Evolutionary conservation across 2,888 invertebrate species (phyloP).

Genomic region (Lycocerus yunnanus): DNA sequence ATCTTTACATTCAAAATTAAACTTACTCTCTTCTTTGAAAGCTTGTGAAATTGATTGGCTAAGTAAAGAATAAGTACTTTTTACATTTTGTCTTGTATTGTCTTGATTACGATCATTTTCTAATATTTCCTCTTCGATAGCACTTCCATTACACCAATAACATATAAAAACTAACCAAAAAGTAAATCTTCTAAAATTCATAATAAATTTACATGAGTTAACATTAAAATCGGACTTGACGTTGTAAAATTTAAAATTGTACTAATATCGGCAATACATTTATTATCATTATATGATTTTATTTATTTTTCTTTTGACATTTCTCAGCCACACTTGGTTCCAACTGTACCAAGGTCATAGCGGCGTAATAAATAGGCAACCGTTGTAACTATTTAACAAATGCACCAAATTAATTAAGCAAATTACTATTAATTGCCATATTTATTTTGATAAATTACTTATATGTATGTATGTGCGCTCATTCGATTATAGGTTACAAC

Average conservation of each 20-base stretch:
- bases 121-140: constrained; percentile 32
- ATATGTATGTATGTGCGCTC: neutral
- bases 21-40: constrained; percentile 64
- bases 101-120: constrained; percentile 30
- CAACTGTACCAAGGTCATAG: constrained; percentile 8
- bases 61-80: constrained; percentile 58
- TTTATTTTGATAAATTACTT: neutral
- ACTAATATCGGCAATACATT: constrained; percentile 13
- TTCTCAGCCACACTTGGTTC: constrained; percentile 41
- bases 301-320: constrained; percentile 49
- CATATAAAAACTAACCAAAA: constrained; percentile 51
- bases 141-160: constrained; percentile 43
- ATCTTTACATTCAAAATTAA: neutral
- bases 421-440: neutral
- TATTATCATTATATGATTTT: constrained; percentile 46
- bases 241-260: neutral
- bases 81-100: constrained; percentile 32
- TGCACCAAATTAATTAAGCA: neutral
- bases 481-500: neutral
- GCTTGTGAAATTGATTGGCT: constrained; percentile 64
- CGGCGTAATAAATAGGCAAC: neutral
- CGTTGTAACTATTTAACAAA: neutral
- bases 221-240: neutral
- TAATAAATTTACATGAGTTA: constrained; percentile 24
- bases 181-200: constrained; percentile 43